phyloP scores from a whole-genome alignment of 2,797 vertebrate species.

The Chelonia mydas region DNA sequence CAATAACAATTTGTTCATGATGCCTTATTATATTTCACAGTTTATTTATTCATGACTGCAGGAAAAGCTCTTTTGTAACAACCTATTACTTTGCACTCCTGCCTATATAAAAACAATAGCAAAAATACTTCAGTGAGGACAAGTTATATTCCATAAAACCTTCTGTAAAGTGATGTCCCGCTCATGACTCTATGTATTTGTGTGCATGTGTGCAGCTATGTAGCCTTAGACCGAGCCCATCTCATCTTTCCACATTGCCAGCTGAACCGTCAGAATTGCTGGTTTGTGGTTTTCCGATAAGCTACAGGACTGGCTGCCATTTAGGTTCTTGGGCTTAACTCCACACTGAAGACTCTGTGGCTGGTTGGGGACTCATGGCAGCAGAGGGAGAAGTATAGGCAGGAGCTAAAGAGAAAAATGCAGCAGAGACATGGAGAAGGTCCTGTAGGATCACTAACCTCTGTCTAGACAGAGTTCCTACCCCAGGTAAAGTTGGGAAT shows the following conservation, averaged over 20 bases:
- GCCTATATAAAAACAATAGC: neutral
- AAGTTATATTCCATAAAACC: neutral
- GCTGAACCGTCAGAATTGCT: neutral
- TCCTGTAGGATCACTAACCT: neutral
- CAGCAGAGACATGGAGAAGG: neutral
- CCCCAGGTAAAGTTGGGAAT: neutral
- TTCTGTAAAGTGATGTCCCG: neutral
- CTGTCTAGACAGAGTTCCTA: neutral
- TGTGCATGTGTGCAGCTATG: neutral
- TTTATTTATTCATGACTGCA: constrained; percentile 50
- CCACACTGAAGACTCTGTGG: neutral
- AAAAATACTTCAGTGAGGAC: neutral
- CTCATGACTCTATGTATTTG: neutral
- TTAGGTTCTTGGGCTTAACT: neutral
- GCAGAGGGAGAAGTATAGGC: neutral
- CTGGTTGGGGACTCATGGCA: accelerated
- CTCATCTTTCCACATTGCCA: constrained; percentile 10
- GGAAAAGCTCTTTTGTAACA: constrained; percentile 6
- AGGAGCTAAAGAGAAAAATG: neutral
- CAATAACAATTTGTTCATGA: neutral
- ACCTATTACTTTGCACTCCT: constrained; percentile 24
- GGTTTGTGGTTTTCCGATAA: neutral
- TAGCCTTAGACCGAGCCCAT: constrained; percentile 35
- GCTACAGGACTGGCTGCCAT: neutral
- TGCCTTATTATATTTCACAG: neutral